These are phyloP conservation scores for Cynocephalus volans DNA, from an alignment of 2,113 vertebrate species.

Conservation along the genomic window DNA sequence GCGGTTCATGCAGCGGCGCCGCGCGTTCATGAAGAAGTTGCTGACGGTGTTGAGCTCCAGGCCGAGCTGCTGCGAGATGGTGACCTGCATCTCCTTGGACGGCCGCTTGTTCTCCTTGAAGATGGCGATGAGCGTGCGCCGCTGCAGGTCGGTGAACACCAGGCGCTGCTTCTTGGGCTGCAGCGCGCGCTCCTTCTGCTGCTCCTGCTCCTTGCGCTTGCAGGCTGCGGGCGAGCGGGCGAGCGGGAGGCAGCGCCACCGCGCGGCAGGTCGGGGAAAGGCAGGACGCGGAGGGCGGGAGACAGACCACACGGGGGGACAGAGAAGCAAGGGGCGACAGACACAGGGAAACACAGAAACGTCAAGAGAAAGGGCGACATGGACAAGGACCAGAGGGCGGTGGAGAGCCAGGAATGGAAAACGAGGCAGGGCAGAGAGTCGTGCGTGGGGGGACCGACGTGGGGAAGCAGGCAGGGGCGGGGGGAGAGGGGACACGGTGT, in stretches of 20 bases:
- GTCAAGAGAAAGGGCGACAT: not conserved
- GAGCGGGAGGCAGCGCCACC: slow-evolving; percentile 6
- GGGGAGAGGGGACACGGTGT: not conserved
- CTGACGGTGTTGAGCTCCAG: slow-evolving; percentile 99
- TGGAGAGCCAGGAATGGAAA: not conserved
- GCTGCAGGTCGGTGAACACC: slow-evolving; percentile 99
- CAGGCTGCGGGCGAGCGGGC: slow-evolving; percentile 90
- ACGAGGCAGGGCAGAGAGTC: not conserved
- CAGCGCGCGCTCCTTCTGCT: slow-evolving; percentile 97
- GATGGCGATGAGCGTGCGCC: slow-evolving; percentile 98
- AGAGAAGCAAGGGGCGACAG: not conserved
- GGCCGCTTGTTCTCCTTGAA: slow-evolving; percentile 99
- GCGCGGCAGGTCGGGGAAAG: not conserved
- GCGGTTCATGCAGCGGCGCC: slow-evolving; percentile 98
- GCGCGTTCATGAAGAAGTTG: slow-evolving; percentile 99
- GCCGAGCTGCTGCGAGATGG: slow-evolving; percentile 99
- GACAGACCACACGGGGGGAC: not conserved
- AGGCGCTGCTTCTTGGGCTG: slow-evolving; percentile 98
- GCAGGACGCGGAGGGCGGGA: not conserved
- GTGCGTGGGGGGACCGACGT: not conserved
- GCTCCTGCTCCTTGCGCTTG: slow-evolving; percentile 99
- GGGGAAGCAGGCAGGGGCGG: too few relatives aligned
- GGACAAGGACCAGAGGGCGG: too few relatives aligned
- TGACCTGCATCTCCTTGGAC: slow-evolving; percentile 99
- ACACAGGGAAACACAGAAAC: not conserved